Conservation (phyloP, 2,113 vertebrate species). For the Silurus meridionalis region DNA sequence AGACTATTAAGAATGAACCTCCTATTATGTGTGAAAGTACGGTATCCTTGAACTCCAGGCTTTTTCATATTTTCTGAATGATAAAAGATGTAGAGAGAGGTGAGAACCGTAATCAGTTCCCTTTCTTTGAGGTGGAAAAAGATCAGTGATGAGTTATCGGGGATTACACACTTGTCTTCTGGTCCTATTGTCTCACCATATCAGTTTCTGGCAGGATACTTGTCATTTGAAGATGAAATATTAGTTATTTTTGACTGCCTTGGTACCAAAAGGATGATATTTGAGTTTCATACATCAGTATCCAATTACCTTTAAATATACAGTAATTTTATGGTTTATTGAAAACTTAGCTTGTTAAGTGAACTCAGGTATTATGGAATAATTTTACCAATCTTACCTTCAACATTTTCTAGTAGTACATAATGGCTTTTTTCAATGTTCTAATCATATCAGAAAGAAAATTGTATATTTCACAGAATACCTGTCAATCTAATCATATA, state of each 20-base stretch:
- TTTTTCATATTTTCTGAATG: conserved; percentile 64
- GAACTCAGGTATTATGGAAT: background rate
- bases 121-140: conserved; percentile 41
- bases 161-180: background rate
- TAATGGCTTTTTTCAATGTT: background rate
- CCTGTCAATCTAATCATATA: background rate
- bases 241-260: background rate
- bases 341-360: background rate
- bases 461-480: background rate
- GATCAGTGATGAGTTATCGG: conserved; percentile 23
- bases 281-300: background rate
- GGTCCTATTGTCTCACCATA: background rate
- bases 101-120: conserved; percentile 50
- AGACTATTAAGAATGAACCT: conserved; percentile 72
- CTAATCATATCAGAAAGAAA: background rate
- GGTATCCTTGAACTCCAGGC: conserved; percentile 72
- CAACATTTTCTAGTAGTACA: background rate
- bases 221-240: background rate
- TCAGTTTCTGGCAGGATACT: background rate
- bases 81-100: conserved; percentile 57
- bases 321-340: background rate
- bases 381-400: background rate
- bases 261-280: background rate
- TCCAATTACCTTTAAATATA: background rate
- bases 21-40: conserved; percentile 63